Conservation (phyloP, 2,797 vertebrate genomes). For the Halcyon leucocephala region DNA sequence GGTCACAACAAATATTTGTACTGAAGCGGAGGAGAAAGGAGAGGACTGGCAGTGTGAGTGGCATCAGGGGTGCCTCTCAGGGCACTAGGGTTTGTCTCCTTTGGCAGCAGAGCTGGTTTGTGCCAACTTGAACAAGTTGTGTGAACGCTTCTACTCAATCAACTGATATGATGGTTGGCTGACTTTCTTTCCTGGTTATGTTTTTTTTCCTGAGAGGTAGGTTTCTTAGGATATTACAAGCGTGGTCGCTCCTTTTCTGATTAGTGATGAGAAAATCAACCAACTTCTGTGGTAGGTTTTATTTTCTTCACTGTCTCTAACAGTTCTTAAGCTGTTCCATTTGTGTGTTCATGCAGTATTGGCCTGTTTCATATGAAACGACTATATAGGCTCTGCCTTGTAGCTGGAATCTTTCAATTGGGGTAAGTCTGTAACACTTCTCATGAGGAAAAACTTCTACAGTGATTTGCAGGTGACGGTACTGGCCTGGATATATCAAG, state of each 20-base stretch:
- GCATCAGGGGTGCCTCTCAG: not conserved
- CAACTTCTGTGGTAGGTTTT: not conserved
- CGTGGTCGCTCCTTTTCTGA: not conserved
- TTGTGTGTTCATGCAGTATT: not conserved
- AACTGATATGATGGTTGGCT: not conserved
- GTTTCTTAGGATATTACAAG: not conserved
- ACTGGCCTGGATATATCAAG: not conserved
- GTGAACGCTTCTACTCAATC: not conserved
- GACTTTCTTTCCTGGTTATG: not conserved
- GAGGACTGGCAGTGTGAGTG: not conserved
- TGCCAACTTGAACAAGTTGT: not conserved
- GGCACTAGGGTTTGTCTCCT: not conserved
- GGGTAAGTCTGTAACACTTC: not conserved
- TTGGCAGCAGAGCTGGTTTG: not conserved
- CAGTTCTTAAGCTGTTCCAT: not conserved
- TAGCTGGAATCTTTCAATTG: not conserved
- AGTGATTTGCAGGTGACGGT: not conserved
- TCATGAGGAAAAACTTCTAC: not conserved
- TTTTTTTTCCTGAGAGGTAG: not conserved
- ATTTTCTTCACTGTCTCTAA: not conserved
- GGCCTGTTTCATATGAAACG: not conserved
- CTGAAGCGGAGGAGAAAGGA: not conserved
- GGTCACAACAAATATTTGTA: not conserved
- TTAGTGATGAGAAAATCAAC: not conserved
- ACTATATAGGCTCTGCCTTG: not conserved